Conservation (phyloP, 2,797 vertebrate genomes). For the Rachycentron canadum region DNA sequence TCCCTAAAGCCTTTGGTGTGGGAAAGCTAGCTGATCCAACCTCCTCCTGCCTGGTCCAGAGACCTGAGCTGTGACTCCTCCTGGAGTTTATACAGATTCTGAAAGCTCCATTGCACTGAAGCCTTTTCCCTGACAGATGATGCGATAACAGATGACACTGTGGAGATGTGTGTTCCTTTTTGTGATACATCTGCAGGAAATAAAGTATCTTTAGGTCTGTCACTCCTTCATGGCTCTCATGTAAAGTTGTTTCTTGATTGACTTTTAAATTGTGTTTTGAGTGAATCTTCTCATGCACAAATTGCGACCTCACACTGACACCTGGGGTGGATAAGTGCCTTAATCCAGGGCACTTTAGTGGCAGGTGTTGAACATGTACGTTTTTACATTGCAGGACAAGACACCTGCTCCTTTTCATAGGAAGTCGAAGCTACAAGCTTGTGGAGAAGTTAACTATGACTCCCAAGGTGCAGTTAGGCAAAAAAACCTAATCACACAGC, state of each 20-base stretch:
- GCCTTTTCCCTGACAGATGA: constrained; percentile 59
- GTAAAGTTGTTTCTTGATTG: constrained; percentile 15
- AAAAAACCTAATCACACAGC: neutral
- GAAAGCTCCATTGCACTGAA: constrained; percentile 64
- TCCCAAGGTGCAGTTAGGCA: neutral
- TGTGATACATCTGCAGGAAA: neutral
- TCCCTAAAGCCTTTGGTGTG: constrained; percentile 57
- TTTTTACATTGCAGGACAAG: neutral
- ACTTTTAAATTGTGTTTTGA: constrained; percentile 20
- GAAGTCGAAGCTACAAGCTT: too few relatives aligned
- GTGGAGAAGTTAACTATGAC: neutral
- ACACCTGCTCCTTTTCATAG: too few relatives aligned
- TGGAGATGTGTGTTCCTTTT: constrained; percentile 3
- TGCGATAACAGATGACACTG: constrained; percentile 56
- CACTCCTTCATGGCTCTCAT: constrained; percentile 7
- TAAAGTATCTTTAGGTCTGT: neutral
- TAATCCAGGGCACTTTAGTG: neutral
- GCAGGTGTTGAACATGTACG: neutral
- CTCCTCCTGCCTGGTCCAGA: constrained; percentile 45
- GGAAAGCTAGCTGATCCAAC: constrained; percentile 31
- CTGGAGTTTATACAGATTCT: constrained; percentile 59
- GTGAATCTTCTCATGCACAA: constrained; percentile 6
- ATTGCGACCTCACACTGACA: neutral
- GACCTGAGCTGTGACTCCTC: constrained; percentile 70
- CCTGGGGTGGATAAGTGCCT: neutral